Evolutionary conservation across 1,140 invertebrate species (phyloP), one percentile per base, ranked within the genome.

Genomic region (Luehdorfia chinensis): DNA sequence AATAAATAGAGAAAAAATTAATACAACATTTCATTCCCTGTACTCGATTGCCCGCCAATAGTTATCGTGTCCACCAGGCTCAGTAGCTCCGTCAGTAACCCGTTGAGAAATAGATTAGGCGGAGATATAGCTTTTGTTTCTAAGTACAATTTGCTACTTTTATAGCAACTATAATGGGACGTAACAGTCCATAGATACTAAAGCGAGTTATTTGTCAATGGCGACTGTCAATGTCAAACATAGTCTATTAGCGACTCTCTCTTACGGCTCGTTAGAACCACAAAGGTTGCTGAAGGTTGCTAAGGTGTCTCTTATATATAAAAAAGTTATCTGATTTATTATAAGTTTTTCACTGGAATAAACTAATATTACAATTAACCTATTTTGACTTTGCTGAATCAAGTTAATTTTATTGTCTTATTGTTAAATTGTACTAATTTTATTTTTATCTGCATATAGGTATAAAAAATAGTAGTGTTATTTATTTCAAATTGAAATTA

Each of bases 91-190:
- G 59, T 63, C 7, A 55, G 59, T 27, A 46, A 63, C 15, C 12
- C 45, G 11, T 43, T 50, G 33, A 43, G 60, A 36, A 63, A 63
- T 51, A 63, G 60, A 55, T 50, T 63, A 36, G 36, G 53, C 9
- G 55, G 55, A 44, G 48, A 32, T 16, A 62, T 55, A 58, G 55
- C 51, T 43, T 50, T 50, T 55, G 28, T 55, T 55, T 27, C 15
- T 55, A 33, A 23, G 37, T 54, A 54, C 16, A 51, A 51, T 51
- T 28, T 15, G 37, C 30, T 14, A 28, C 39, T 51, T 50, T 30
- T 53, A 14, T n/a, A n/a, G n/a, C n/a, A n/a, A n/a, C n/a, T n/a
- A n/a, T n/a, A n/a, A n/a, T n/a, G n/a, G n/a, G n/a, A n/a, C n/a
- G n/a, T n/a, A n/a, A n/a, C n/a, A n/a, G n/a, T n/a, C n/a, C n/a